Base-by-base conservation (phyloP, 2,113 vertebrate species). In the Bungarus multicinctus region DNA sequence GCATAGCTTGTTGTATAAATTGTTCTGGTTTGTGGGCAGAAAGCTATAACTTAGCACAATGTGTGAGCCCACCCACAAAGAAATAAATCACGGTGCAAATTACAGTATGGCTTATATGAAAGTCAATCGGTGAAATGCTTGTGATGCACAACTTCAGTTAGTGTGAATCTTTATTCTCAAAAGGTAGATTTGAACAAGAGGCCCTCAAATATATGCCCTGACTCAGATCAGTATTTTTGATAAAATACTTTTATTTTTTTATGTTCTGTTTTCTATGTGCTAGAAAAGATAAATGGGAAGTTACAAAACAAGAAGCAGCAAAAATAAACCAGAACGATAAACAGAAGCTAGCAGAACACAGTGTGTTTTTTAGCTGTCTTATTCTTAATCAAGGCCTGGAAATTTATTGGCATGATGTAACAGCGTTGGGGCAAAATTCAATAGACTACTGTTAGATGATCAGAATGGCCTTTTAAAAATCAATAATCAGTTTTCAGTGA, bases 301-400 rank as follows among this genome's bases (percentile, higher is more conserved):
- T 14, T 86, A 30, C 94, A 94, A 91, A 93, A 94, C 50, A 92
- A 81, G 93, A 93, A 52, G 88, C 34, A 50, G 3, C 89, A 94
- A 94, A 81, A 95, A 69, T 30, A 52, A 58, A 91, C 69, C 34
- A 39, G 53, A 50, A 95, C 20, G 45, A 88, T 52, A 55, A 69
- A 50, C 58, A 95, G 93, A 94, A 88, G 5, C 69, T 0, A 6
- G 91, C 2, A 0, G 0, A 23, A 23, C 91, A 89, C 95, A 93
- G 88, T 94, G 86, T 96, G 93, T 86, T 88, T 94, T 96, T 95
- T 89, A 47, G 87, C 22, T n/a, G 45, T 91, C 94, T 94, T 0
- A 0, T 57, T 94, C 89, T 93, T 89, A 86, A 96, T 91, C 74
- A 0, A 16, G 55, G 47, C 0, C 0, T 88, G 93, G 88, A 94